Percentiles rank a stretch among this genome's conserved stretches.
These are phyloP conservation scores for Asteroscopus sphinx DNA, from an alignment of 2,888 invertebrate species.

Conservation along the genomic window DNA sequence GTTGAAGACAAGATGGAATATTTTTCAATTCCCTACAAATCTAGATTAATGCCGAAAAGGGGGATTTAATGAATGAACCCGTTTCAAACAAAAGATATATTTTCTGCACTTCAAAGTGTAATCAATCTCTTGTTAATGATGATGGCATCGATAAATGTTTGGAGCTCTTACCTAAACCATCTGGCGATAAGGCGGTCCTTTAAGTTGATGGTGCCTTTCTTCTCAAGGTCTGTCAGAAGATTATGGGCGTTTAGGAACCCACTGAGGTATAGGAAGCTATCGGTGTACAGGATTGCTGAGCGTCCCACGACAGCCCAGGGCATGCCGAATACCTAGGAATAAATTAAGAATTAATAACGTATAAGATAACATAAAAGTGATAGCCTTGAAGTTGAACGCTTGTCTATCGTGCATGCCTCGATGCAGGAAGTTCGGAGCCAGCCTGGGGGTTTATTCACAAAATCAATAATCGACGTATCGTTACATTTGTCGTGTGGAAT, in stretches of 20 bases:
- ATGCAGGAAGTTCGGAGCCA: no score
- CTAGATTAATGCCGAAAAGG: constrained; percentile 53
- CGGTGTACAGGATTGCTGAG: constrained; percentile 91
- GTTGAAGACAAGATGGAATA: constrained; percentile 39
- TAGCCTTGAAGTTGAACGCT: no score
- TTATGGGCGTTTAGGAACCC: constrained; percentile 90
- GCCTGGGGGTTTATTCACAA: no score
- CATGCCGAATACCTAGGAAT: constrained; percentile 83
- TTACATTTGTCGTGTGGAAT: no score
- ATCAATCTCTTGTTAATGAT: constrained; percentile 58
- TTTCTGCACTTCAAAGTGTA: constrained; percentile 50
- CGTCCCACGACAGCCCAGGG: constrained; percentile 91
- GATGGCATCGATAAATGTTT: constrained; percentile 48
- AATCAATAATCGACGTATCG: no score
- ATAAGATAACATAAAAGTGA: no score
- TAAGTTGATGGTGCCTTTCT: constrained; percentile 84
- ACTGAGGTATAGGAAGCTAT: constrained; percentile 90
- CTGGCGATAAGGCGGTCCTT: constrained; percentile 85
- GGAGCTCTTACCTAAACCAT: constrained; percentile 86
- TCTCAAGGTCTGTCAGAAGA: constrained; percentile 86
- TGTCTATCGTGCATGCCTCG: no score
- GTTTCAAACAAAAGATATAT: constrained; percentile 53
- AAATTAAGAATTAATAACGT: neutral
- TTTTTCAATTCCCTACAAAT: constrained; percentile 56
- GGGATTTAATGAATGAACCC: constrained; percentile 48